Base-by-base conservation (phyloP, 2,888 invertebrate genomes). In the Onchidella celtica region DNA sequence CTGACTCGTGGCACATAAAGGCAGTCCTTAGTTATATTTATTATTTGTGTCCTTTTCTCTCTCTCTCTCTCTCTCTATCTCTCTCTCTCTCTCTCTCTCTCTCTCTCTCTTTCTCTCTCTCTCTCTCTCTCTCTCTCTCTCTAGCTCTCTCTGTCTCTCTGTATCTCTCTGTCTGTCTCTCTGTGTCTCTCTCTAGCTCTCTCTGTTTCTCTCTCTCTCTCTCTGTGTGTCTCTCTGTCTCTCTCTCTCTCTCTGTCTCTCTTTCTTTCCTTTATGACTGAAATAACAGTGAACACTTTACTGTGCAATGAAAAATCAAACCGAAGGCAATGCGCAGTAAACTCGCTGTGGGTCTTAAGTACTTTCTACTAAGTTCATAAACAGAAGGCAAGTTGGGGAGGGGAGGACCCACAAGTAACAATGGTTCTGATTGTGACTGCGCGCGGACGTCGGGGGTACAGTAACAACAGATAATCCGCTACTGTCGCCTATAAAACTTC, bases 41-140 rank as follows among this genome's bases (percentile, higher is more conserved):
- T n/a, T n/a, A n/a, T 14, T 34, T 32, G 3, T 66, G 47, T 72
- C 72, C n/a, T 38, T 72, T 32, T 72, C 72, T 55, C 29, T 55
- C 72, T 47, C 27, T 4, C 72, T 72, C 72, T 27, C 27, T 24
- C 72, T 40, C 72, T 40, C 55, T 47, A 24, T 72, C 17, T 29
- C 32, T 55, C 72, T 72, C 55, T 29, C 27, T 27, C 72, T 27
- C 47, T 27, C n/a, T n/a, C 47, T 47, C 29, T 24, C 21, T 29
- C 27, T 47, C 47, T 29, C 6, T 55, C 21, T 55, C 55, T 55
- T n/a, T 29, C 55, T 55, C 27, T 55, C 32, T 55, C 66, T 66
- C n/a, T n/a, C 34, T n/a, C 66, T 6, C 32, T 34, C n/a, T 34
- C 32, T 24, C n/a, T 66, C 66, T 34, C n/a, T n/a, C 32, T 66